Evolutionary conservation across 2,888 invertebrate species (phyloP).

Genomic region (Drosophila parthenogenetica): DNA sequence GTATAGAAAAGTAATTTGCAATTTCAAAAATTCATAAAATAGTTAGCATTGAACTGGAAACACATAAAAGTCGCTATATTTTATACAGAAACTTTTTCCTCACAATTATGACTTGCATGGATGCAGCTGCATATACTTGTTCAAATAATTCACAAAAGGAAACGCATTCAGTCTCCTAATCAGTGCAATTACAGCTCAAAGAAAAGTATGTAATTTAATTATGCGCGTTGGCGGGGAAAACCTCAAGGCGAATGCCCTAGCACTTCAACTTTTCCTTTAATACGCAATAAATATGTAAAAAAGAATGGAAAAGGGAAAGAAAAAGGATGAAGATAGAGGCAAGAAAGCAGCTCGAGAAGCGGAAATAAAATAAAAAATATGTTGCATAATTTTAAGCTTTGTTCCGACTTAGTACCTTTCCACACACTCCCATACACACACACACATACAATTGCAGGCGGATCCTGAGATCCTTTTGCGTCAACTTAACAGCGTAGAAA

Average conservation of each 20-base stretch:
- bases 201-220: conserved; percentile 68
- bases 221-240: conserved; percentile 45
- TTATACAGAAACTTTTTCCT: not conserved
- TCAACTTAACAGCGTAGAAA: conserved; percentile 80
- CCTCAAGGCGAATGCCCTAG: conserved; percentile 52
- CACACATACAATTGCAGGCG: conserved; percentile 53
- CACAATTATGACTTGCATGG: not conserved
- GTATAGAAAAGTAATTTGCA: conserved; percentile 24
- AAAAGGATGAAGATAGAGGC: conserved; percentile 12
- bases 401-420: conserved; percentile 81
- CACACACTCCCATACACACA: conserved; percentile 44
- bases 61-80: not conserved
- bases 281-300: conserved; percentile 58
- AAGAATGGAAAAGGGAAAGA: conserved; percentile 1
- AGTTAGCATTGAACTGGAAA: conserved; percentile 13
- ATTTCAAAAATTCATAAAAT: conserved; percentile 40
- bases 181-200: conserved; percentile 54
- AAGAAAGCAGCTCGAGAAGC: conserved; percentile 43
- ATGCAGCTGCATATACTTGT: conserved; percentile 2
- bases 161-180: conserved; percentile 51
- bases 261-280: conserved; percentile 56
- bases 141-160: conserved; percentile 12
- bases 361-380: conserved; percentile 78
- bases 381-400: conserved; percentile 82
- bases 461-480: conserved; percentile 79